A percentile compares a stretch with the other conserved stretches of the same genome.
These are phyloP conservation scores for Eupithecia centaureata DNA, from an alignment of 2,888 invertebrate genomes.

Conservation along the genomic window DNA sequence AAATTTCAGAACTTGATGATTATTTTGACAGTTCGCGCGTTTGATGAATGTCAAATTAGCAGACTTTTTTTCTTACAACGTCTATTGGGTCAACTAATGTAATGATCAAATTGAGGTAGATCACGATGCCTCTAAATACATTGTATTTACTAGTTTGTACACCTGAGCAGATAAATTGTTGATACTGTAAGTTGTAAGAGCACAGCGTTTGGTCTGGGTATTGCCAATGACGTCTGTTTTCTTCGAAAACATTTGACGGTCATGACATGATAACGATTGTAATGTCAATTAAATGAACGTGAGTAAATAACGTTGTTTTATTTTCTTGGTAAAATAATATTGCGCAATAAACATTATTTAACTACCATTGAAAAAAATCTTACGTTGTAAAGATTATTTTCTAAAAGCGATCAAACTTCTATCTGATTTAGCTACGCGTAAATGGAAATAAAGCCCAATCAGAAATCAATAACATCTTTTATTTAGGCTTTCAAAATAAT, in stretches of 20 bases:
- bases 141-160: not conserved
- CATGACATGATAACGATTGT: conserved; percentile 8
- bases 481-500: too few species aligned
- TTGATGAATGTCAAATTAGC: too few species aligned
- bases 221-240: not conserved
- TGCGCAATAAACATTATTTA: not conserved
- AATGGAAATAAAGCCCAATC: not conserved
- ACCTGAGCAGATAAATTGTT: not conserved
- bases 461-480: too few species aligned
- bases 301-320: not conserved
- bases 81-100: too few species aligned
- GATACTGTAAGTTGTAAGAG: conserved; percentile 43
- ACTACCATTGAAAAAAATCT: not conserved
- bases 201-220: conserved; percentile 33
- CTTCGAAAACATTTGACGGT: not conserved
- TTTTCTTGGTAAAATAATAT: not conserved
- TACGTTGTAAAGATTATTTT: not conserved
- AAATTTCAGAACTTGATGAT: too few species aligned
- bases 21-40: too few species aligned
- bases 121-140: not conserved
- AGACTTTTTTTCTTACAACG: too few species aligned
- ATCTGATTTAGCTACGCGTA: not conserved
- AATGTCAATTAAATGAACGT: not conserved
- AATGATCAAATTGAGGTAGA: not conserved
- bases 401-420: not conserved